These are phyloP conservation scores for Apodemia mormo DNA, from an alignment of 2,888 invertebrate genomes.

Conservation along the genomic window DNA sequence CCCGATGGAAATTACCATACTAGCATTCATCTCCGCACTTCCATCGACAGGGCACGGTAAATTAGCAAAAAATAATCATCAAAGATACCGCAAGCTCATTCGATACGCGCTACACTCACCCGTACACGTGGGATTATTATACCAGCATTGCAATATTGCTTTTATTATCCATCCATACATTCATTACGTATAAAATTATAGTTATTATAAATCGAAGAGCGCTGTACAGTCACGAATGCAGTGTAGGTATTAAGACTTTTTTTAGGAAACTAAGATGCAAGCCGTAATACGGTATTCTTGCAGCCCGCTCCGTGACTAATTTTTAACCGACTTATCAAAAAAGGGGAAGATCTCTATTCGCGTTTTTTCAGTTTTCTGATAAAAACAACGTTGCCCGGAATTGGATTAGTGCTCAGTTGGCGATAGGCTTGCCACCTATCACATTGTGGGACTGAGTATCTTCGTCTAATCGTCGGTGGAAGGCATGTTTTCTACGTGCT, in stretches of 20 bases:
- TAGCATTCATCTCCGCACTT: conserved; percentile 45
- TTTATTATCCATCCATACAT: conserved; percentile 15
- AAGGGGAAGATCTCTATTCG: too few relatives aligned
- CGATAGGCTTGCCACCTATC: too few relatives aligned
- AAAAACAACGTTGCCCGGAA: too few relatives aligned
- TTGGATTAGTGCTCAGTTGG: too few relatives aligned
- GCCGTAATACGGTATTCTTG: neutral
- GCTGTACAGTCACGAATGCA: neutral
- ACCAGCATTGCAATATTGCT: conserved; percentile 22
- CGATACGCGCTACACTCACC: conserved; percentile 21
- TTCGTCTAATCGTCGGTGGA: too few relatives aligned
- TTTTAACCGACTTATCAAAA: too few relatives aligned
- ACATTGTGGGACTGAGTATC: too few relatives aligned
- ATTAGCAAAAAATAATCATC: conserved; percentile 51
- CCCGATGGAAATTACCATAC: conserved; percentile 40
- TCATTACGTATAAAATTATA: conserved; percentile 23
- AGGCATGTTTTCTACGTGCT: too few relatives aligned
- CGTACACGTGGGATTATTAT: conserved; percentile 15
- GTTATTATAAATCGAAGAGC: conserved; percentile 15
- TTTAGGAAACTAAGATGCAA: neutral
- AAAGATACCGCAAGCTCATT: conserved; percentile 34
- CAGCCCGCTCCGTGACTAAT: too few relatives aligned
- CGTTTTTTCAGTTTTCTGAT: too few relatives aligned
- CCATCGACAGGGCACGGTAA: conserved; percentile 46
- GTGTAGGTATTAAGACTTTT: conserved; percentile 11